Evolutionary conservation across 2,113 vertebrate genomes (phyloP), one percentile per base, ranked within the genome.

Genomic region (Lathamus discolor): DNA sequence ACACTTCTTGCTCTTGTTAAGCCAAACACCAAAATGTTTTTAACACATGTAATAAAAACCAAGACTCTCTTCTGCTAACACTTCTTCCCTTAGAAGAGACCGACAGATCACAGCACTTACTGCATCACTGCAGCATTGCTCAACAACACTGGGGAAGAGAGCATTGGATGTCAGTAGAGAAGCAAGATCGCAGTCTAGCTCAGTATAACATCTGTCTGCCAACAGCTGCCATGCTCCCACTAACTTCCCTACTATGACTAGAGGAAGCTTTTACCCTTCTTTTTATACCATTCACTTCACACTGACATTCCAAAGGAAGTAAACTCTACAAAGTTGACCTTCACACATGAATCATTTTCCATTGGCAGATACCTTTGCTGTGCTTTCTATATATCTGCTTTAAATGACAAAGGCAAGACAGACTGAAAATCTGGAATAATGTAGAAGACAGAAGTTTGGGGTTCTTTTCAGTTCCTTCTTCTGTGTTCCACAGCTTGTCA

Each of bases 321-420:
- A 90, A 95, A 88, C 35, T 78, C 41, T 80, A 90, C 88, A 83
- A 86, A 89, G 69, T 55, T 95, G 95, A 96, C 25, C 39, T 85
- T 69, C 68, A 91, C 9, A 37, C 8, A 28, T 33, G 5, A 77
- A 86, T 86, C 18, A 51, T 24, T 66, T 79, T 41, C 63, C 48
- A 39, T 6, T 48, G 17, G 44, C 46, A 86, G 95, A 81, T 17
- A 91, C 24, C 17, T 63, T 72, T 81, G 55, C 49, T 83, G 28
- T 78, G 51, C 22, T 91, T 81, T 75, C 69, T 41, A n/a, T 55
- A 62, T 7, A 81, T 7, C 13, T 81, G 27, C 24, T 81, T 88
- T 57, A 83, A 80, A 66, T 9, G 14, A 72, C 16, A 69, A 55
- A 79, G 19, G 43, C 0, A 4, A 68, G 1, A 75, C 6, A 31